These are phyloP conservation scores for Hirtodrosophila confusa DNA, from an alignment of 2,888 invertebrate species.

Conservation along the genomic window DNA sequence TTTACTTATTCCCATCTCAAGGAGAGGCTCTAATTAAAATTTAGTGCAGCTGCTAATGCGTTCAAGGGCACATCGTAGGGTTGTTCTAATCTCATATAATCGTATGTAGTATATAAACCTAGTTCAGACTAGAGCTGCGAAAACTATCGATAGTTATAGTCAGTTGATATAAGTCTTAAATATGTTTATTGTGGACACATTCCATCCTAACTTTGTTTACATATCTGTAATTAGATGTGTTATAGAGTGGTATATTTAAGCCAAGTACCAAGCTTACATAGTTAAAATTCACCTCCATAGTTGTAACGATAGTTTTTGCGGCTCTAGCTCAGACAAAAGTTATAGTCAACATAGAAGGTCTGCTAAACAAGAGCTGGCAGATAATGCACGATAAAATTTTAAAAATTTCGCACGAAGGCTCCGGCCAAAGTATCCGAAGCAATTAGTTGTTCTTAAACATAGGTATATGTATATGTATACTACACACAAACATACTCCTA, in stretches of 20 bases:
- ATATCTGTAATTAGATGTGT: too few species aligned
- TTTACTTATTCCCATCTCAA: conserved; percentile 32
- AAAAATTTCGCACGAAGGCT: conserved; percentile 34
- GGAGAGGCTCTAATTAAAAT: conserved; percentile 52
- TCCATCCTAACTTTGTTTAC: too few species aligned
- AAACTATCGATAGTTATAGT: background rate
- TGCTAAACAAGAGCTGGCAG: conserved; percentile 44
- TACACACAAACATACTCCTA: conserved; percentile 16
- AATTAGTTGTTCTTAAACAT: conserved; percentile 31
- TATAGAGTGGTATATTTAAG: too few species aligned
- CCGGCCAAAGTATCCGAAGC: conserved; percentile 13
- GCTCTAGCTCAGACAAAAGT: conserved; percentile 49
- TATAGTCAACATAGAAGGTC: conserved; percentile 58
- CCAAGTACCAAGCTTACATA: too few species aligned
- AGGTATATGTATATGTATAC: conserved; percentile 20
- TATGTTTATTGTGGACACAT: too few species aligned
- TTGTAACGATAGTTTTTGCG: background rate
- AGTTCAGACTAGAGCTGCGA: conserved; percentile 41
- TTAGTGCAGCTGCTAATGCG: conserved; percentile 56
- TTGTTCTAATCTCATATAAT: conserved; percentile 48
- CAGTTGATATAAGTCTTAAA: too few species aligned
- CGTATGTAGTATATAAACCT: conserved; percentile 40
- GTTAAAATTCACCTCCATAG: too few species aligned
- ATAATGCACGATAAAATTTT: conserved; percentile 66
- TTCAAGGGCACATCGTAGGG: conserved; percentile 61